Evolutionary conservation across 2,113 vertebrate species (phyloP).

Genomic region (Dromas ardeola): DNA sequence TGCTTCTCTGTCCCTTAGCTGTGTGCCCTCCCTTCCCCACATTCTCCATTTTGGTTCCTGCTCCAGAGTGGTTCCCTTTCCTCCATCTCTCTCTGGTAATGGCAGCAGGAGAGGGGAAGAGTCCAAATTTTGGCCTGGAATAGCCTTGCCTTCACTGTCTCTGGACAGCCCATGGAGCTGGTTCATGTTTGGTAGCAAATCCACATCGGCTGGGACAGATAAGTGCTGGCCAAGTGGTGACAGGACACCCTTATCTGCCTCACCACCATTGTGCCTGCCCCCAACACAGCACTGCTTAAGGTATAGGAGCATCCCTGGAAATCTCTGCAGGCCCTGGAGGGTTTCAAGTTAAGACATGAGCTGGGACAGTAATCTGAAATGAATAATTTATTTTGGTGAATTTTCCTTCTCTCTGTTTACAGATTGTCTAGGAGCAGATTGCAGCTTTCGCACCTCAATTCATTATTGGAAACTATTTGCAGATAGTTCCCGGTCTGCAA

Average conservation of each 20-base stretch:
- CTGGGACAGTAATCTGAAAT: slow-evolving; percentile 33
- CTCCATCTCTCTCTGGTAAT: background rate
- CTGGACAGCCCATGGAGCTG: background rate
- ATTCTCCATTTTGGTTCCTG: background rate
- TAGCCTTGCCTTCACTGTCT: background rate
- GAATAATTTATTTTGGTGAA: slow-evolving; percentile 63
- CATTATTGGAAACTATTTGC: slow-evolving; percentile 66
- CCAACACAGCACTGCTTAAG: background rate
- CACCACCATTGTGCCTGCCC: background rate
- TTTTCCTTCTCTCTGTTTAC: slow-evolving; percentile 52
- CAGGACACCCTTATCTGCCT: background rate
- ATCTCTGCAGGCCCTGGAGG: background rate
- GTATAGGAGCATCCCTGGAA: background rate
- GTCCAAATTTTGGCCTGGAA: background rate
- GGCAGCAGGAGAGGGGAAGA: background rate
- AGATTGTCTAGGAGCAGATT: slow-evolving; percentile 66
- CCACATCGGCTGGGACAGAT: background rate
- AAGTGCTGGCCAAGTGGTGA: background rate
- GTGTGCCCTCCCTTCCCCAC: background rate
- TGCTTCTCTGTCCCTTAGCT: background rate
- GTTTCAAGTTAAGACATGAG: slow-evolving; percentile 53
- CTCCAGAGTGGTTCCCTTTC: background rate
- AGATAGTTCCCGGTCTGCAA: slow-evolving; percentile 52
- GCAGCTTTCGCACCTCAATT: slow-evolving; percentile 62
- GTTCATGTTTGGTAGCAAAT: background rate